phyloP scores from a whole-genome alignment of 1,140 invertebrate species.

The Bombus difficillimus region DNA sequence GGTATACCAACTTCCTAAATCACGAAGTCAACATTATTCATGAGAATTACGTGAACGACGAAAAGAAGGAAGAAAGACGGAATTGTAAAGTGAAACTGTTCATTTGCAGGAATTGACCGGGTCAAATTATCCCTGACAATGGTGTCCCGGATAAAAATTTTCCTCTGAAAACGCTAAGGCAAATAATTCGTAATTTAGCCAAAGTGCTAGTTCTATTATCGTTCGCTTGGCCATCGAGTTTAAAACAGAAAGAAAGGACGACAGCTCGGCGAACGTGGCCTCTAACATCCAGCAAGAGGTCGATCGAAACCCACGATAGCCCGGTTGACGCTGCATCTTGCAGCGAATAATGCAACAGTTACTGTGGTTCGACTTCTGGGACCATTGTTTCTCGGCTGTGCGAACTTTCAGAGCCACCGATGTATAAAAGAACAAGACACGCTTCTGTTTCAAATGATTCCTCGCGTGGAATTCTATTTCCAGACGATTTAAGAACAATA shows the following conservation, averaged over 20 bases:
- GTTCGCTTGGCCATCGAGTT: constrained; percentile 30
- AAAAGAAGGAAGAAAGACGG: neutral
- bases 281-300: constrained; percentile 62
- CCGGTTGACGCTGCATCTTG: constrained; percentile 59
- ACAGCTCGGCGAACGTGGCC: constrained; percentile 40
- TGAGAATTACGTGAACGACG: neutral
- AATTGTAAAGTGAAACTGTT: neutral
- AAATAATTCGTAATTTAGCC: constrained; percentile 31
- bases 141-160: neutral
- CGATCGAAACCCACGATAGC: constrained; percentile 70
- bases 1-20: neutral
- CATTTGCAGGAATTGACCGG: constrained; percentile 2
- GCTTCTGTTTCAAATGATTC: neutral
- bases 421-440: neutral
- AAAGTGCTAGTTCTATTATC: neutral
- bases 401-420: constrained; percentile 57
- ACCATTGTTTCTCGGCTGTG: constrained; percentile 62
- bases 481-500: neutral
- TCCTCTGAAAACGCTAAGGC: neutral
- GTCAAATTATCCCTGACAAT: constrained; percentile 27
- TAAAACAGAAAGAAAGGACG: constrained; percentile 36
- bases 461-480: neutral
- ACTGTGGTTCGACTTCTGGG: constrained; percentile 27
- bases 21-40: neutral
- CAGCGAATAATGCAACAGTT: constrained; percentile 55